Conservation (phyloP, 30 jellyfish, hydroid and myxozoan species). For the Hydractinia symbiolongicarpus region DNA sequence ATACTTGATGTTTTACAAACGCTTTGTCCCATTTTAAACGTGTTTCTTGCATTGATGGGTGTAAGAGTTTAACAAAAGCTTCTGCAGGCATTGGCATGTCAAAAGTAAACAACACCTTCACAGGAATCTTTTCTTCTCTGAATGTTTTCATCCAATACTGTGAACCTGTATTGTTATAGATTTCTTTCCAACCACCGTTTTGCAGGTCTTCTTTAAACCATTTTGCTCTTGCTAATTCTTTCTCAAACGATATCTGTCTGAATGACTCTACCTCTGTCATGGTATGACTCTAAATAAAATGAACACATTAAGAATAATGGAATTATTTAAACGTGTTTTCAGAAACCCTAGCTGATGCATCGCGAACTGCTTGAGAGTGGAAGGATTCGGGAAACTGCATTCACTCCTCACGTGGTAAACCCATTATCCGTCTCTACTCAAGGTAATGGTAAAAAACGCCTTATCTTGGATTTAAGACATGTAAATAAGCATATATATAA, state of each 20-base stretch:
- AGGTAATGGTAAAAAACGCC: no score
- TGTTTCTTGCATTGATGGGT: neutral
- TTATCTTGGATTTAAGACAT: no score
- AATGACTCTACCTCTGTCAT: no score
- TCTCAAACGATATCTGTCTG: neutral
- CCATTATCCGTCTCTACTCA: no score
- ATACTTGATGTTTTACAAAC: neutral
- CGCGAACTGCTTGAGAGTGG: no score
- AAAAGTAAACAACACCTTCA: neutral
- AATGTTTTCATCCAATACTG: neutral
- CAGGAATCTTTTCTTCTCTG: neutral
- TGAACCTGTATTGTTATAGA: neutral
- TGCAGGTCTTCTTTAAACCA: slow-evolving; percentile 14
- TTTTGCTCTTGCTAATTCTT: neutral
- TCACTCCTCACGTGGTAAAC: no score
- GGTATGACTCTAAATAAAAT: no score
- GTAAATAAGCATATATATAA: no score
- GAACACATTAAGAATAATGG: no score
- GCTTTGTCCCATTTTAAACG: slow-evolving; percentile 1
- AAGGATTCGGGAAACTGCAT: no score
- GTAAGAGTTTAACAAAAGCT: neutral
- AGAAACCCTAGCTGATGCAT: no score
- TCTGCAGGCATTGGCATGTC: slow-evolving; percentile 6
- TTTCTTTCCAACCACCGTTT: neutral
- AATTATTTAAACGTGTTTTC: no score